Base-by-base conservation (phyloP, 2,797 vertebrate genomes). In the Amniataba percoides region DNA sequence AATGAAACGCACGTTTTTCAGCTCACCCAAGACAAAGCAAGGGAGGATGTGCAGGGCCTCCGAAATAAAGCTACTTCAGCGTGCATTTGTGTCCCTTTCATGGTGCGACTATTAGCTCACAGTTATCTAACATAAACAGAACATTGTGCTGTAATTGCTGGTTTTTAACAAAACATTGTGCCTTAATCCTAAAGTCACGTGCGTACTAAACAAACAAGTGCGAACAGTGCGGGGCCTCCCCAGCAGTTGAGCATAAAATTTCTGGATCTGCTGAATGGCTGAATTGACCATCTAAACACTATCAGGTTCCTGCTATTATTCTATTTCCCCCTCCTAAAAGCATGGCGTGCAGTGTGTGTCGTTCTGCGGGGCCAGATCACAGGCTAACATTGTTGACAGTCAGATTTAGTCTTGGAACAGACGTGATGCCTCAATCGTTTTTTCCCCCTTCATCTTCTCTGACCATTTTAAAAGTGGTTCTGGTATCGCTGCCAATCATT, bases 1-100 rank as follows among this genome's bases (percentile, higher is more conserved):
- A 93, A 93, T 94, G 52, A 89, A 93, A 89, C 66, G 7, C 91
- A 93, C 66, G 62, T 91, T 93, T 91, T 34, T 1, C 51, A 71
- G 67, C 64, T 83, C 70, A 73, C 75, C 78, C 67, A 62, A 74
- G 67, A 83, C 78, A 74, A 64, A 81, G 68, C 64, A n/a, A 52
- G 59, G 55, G 69, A 65, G 45, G 67, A 86, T 67, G 74, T 67
- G 72, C 61, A 19, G 45, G n/a, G 48, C 65, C 83, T 75, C 77
- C 72, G 82, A 84, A 84, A 74, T 71, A 76, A 78, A 79, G 58
- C 59, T 52, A 73, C 74, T 58, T 58, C 15, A 3, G 16, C 10
- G 2, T 67, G 64, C 27, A 3, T 72, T 46, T 31, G 4, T 71
- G 40, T 57, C 68, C 46, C 42, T 51, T 61, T 73, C 62, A 64